Conservation (phyloP, 2,113 vertebrate species). For the Litocranius walleri region DNA sequence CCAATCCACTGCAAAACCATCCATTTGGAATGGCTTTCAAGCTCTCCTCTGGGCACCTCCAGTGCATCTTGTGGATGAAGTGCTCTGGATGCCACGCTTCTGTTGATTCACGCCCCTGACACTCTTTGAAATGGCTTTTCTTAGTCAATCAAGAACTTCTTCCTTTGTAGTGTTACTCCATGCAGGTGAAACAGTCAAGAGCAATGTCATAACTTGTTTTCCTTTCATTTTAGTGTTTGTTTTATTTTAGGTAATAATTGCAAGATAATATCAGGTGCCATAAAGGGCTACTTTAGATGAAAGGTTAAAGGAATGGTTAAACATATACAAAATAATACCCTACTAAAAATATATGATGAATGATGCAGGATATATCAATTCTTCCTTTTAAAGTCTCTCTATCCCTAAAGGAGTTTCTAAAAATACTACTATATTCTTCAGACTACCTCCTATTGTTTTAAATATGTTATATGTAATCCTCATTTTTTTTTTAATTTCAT, state of each 20-base stretch:
- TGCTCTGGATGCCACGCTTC: background rate
- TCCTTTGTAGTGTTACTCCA: background rate
- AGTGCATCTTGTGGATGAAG: background rate
- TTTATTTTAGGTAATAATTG: background rate
- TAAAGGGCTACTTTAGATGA: background rate
- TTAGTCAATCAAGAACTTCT: background rate
- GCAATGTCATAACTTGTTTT: background rate
- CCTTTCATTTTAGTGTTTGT: background rate
- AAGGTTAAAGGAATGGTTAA: background rate
- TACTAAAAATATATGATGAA: background rate
- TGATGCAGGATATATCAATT: background rate
- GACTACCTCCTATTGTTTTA: background rate
- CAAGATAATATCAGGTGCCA: background rate
- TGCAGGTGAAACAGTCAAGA: background rate
- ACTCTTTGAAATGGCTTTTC: background rate
- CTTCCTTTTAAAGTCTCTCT: background rate
- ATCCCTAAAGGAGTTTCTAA: background rate
- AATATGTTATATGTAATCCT: background rate
- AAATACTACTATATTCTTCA: background rate
- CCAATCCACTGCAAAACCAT: background rate
- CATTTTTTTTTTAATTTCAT: background rate
- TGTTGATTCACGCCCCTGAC: background rate
- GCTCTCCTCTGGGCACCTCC: background rate
- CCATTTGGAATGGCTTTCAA: background rate
- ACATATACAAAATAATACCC: background rate